phyloP scores from a whole-genome alignment of 1,140 invertebrate genomes.

The Papilio polyxenes region DNA sequence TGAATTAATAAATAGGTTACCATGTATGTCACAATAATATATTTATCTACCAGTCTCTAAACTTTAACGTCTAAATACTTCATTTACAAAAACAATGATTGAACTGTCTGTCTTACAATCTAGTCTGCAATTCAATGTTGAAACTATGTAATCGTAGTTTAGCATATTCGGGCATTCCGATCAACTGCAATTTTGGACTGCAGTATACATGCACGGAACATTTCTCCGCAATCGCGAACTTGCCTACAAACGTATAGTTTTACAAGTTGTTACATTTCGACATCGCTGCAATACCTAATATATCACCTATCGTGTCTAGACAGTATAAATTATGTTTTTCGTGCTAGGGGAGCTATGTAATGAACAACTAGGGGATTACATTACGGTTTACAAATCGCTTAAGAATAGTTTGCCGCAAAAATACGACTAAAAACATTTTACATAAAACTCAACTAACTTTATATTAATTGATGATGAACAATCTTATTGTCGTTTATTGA shows the following conservation, averaged over 20 bases:
- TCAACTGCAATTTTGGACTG: not conserved
- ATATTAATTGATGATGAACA: constrained; percentile 10
- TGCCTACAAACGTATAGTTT: constrained; percentile 31
- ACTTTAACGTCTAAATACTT: too few species aligned
- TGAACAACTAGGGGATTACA: constrained; percentile 37
- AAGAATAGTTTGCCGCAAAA: constrained; percentile 14
- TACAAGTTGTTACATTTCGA: constrained; percentile 26
- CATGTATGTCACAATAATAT: too few species aligned
- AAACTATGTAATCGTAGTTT: not conserved
- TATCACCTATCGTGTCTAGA: constrained; percentile 51
- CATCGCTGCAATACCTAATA: constrained; percentile 44
- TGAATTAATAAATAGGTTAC: too few species aligned
- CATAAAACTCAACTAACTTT: constrained; percentile 18
- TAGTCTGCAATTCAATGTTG: not conserved
- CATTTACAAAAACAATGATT: too few species aligned
- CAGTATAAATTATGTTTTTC: constrained; percentile 49
- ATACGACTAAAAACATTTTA: not conserved
- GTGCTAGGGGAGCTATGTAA: constrained; percentile 43
- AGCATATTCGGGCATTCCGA: not conserved
- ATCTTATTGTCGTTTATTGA: constrained; percentile 1
- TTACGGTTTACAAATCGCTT: constrained; percentile 25
- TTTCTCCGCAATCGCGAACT: constrained; percentile 28
- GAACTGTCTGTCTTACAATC: not conserved
- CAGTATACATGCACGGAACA: constrained; percentile 11
- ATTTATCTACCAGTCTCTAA: too few species aligned